Percentiles rank a stretch among this genome's conserved stretches.
phyloP scores from a whole-genome alignment of 2,113 vertebrate genomes.

The Ivindomyrus marchei region DNA sequence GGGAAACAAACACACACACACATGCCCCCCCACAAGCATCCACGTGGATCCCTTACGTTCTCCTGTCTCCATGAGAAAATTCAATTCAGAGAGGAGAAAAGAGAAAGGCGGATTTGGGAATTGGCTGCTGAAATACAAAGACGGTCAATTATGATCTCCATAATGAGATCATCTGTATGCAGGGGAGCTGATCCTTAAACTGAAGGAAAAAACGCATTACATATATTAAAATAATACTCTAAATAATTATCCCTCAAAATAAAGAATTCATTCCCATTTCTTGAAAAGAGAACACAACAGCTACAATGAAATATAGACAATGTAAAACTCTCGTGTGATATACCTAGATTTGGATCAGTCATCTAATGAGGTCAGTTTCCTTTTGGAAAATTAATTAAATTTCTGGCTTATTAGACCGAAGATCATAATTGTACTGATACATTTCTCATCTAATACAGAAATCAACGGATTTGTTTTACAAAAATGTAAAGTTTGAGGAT shows the following conservation, averaged over 20 bases:
- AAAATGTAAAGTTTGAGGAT: constrained; percentile 36
- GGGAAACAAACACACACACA: not conserved
- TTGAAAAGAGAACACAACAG: constrained; percentile 38
- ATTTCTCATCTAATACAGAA: constrained; percentile 36
- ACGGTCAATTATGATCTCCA: constrained; percentile 41
- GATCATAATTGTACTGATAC: constrained; percentile 50
- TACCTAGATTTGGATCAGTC: constrained; percentile 54
- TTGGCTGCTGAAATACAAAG: constrained; percentile 39
- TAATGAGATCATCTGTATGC: constrained; percentile 47
- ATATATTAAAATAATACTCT: constrained; percentile 43
- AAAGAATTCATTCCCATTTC: constrained; percentile 38
- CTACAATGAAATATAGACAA: constrained; percentile 31
- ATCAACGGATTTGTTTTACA: constrained; percentile 38
- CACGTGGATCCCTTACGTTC: constrained; percentile 19
- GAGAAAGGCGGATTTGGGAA: not conserved
- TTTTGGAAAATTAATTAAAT: constrained; percentile 55
- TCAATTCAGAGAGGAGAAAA: constrained; percentile 30
- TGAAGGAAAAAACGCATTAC: constrained; percentile 33
- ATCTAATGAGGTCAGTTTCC: constrained; percentile 46
- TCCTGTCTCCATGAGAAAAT: constrained; percentile 33
- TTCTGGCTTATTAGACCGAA: constrained; percentile 52
- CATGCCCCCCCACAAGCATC: not conserved
- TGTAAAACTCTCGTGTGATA: constrained; percentile 39
- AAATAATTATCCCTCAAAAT: constrained; percentile 42
- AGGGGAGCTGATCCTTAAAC: constrained; percentile 29